Evolutionary conservation across 2,888 invertebrate genomes (phyloP).

Genomic region (Drosophila multiciliata): DNA sequence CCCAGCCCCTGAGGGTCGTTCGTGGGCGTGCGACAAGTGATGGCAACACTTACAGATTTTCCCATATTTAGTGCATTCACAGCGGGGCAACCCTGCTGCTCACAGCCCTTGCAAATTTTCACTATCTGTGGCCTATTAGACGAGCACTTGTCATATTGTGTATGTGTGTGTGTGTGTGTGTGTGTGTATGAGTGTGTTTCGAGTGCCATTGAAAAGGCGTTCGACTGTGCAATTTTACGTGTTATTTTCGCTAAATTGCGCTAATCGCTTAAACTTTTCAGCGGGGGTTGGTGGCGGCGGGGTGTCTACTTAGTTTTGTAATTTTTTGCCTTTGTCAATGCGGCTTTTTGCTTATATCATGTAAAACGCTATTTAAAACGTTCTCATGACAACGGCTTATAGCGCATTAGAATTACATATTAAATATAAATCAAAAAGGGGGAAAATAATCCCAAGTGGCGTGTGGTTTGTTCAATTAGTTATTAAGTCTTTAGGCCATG

Average conservation of each 20-base stretch:
- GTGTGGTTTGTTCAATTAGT: constrained; percentile 2
- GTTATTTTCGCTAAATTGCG: constrained; percentile 80
- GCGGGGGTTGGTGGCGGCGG: constrained; percentile 5
- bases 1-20: constrained; percentile 52
- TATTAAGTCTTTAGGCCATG: background rate
- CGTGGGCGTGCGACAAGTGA: constrained; percentile 69
- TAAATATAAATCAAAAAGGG: constrained; percentile 16
- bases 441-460: background rate
- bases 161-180: constrained; percentile 7
- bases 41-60: constrained; percentile 56
- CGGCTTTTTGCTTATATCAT: constrained; percentile 35
- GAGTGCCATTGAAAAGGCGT: constrained; percentile 78
- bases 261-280: constrained; percentile 76
- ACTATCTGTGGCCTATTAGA: constrained; percentile 46
- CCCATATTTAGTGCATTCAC: constrained; percentile 71
- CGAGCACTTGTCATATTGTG: constrained; percentile 46
- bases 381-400: constrained; percentile 62
- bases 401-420: constrained; percentile 40
- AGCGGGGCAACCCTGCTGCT: constrained; percentile 40
- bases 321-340: constrained; percentile 44
- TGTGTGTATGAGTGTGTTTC: constrained; percentile 19
- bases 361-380: constrained; percentile 42
- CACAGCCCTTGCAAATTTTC: constrained; percentile 42
- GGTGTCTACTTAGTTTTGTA: constrained; percentile 30
- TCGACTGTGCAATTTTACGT: constrained; percentile 77